Conservation (phyloP, 2,113 vertebrate species). For the Plestiodon gilberti region DNA sequence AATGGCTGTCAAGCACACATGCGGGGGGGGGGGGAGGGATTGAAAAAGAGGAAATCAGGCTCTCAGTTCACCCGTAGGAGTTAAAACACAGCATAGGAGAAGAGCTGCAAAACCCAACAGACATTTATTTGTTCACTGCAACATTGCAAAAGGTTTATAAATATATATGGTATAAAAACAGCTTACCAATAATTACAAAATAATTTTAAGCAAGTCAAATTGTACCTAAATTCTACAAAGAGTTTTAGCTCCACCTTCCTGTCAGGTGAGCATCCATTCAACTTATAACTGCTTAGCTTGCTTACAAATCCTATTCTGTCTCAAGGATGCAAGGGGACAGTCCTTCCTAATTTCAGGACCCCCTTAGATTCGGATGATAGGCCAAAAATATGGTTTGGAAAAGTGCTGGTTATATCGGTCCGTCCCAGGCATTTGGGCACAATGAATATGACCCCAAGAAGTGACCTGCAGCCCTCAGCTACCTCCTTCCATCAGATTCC, state of each 20-base stretch:
- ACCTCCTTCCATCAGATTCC: neutral
- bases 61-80: neutral
- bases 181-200: neutral
- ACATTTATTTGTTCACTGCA: slow-evolving; percentile 13
- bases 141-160: neutral
- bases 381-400: neutral
- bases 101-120: neutral
- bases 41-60: neutral
- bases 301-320: neutral
- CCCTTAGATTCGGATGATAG: neutral
- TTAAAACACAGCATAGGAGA: neutral
- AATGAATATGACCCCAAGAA: neutral
- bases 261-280: neutral
- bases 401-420: neutral
- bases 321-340: neutral
- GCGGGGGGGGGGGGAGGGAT: neutral
- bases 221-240: slow-evolving; percentile 45
- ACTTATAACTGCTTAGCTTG: neutral
- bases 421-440: neutral
- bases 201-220: neutral
- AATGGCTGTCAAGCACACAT: neutral
- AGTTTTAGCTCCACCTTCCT: neutral
- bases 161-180: slow-evolving; percentile 7
- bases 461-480: neutral
- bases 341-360: neutral